A percentile compares a stretch with the other conserved stretches of the same genome.
Conservation (phyloP, 2,888 invertebrate genomes). For the Hypselothyrea guttata region DNA sequence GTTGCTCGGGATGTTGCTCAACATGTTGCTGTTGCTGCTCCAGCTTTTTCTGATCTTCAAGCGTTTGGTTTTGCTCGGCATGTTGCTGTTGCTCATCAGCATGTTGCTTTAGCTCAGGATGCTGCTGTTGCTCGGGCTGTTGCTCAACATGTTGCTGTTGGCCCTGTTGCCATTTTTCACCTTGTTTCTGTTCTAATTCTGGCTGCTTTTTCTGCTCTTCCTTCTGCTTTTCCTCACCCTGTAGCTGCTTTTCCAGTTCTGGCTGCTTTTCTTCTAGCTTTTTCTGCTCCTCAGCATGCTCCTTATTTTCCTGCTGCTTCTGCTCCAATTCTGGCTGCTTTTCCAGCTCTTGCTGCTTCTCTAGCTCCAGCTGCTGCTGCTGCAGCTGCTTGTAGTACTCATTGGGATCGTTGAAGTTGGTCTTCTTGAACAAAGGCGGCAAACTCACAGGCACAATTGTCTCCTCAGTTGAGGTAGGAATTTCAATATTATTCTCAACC, state of each 20-base stretch:
- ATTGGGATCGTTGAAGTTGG: constrained; percentile 49
- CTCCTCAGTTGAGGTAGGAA: constrained; percentile 2
- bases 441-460: constrained; percentile 20
- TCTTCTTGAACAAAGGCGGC: constrained; percentile 53
- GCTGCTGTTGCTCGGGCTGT: neutral
- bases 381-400: constrained; percentile 54
- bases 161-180: no score
- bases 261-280: neutral
- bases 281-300: neutral
- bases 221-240: neutral
- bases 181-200: no score
- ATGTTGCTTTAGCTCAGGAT: neutral
- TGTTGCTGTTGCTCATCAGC: constrained; percentile 3
- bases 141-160: no score
- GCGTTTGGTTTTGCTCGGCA: constrained; percentile 1
- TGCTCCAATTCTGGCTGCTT: neutral
- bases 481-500: neutral
- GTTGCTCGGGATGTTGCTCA: no score
- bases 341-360: neutral
- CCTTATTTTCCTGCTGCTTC: neutral
- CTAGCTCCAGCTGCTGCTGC: constrained; percentile 23
- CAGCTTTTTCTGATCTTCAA: neutral
- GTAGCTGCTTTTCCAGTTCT: neutral
- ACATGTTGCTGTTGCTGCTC: constrained; percentile 9
- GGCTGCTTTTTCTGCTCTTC: neutral